A percentile compares a stretch with the other conserved stretches of the same genome.
Evolutionary conservation across 1,140 invertebrate genomes (phyloP).

Genomic region (Drosophila athabasca): DNA sequence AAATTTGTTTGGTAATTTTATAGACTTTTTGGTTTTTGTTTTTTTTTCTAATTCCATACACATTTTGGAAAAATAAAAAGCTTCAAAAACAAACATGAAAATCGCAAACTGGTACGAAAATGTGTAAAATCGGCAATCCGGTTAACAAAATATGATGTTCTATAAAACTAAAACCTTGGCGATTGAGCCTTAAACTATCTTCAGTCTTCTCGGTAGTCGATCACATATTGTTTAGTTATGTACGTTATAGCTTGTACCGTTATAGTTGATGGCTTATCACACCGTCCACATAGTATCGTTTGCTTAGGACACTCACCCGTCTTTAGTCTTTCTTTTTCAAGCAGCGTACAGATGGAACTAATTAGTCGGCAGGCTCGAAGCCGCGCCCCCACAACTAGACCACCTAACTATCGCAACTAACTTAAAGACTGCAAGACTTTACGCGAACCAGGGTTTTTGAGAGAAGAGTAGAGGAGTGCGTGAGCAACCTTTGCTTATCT

Average conservation of each 20-base stretch:
- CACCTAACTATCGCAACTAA: constrained; percentile 47
- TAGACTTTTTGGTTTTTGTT: constrained; percentile 52
- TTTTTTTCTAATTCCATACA: constrained; percentile 58
- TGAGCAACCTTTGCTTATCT: too few species aligned
- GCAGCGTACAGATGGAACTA: constrained; percentile 44
- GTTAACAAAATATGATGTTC: constrained; percentile 57
- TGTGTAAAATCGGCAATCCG: constrained; percentile 44
- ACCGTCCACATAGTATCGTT: constrained; percentile 25
- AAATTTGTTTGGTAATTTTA: constrained; percentile 72
- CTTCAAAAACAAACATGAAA: constrained; percentile 42
- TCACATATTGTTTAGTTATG: neutral
- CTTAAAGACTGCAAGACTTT: neutral
- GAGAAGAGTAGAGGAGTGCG: constrained; percentile 16
- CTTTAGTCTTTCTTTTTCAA: constrained; percentile 33
- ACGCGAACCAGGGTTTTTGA: constrained; percentile 6
- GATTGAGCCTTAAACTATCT: constrained; percentile 26
- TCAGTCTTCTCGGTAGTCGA: constrained; percentile 22
- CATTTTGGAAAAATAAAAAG: constrained; percentile 52
- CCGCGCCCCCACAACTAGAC: constrained; percentile 34
- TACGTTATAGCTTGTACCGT: constrained; percentile 8
- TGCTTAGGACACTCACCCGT: constrained; percentile 71
- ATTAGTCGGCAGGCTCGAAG: constrained; percentile 13
- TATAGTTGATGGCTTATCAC: constrained; percentile 38
- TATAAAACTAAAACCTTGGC: constrained; percentile 42
- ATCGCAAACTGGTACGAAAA: constrained; percentile 53